Percentiles rank a stretch among this genome's conserved stretches.
phyloP scores from a whole-genome alignment of 1,140 invertebrate species.

The Neotoxoptera formosana region DNA sequence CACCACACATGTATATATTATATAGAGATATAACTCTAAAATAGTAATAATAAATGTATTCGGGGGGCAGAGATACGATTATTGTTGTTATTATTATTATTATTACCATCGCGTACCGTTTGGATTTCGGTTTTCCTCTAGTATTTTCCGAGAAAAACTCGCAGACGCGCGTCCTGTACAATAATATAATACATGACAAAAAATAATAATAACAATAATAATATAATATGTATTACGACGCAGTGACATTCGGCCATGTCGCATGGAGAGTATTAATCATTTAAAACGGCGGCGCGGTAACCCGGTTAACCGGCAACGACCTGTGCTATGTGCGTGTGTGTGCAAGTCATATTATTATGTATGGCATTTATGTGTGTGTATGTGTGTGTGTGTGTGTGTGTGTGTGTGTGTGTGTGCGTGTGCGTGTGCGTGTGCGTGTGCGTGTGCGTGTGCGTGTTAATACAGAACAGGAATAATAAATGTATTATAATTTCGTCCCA shows the following conservation, averaged over 20 bases:
- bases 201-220: not conserved
- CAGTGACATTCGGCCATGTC: not conserved
- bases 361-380: not conserved
- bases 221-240: not conserved
- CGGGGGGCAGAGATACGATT: not conserved
- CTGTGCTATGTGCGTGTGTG: not conserved
- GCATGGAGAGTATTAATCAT: not conserved
- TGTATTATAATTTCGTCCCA: slow-evolving; percentile 38
- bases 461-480: slow-evolving; percentile 53
- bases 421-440: not conserved
- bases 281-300: not conserved
- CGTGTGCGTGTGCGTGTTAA: slow-evolving; percentile 17
- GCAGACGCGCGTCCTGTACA: not conserved
- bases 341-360: not conserved
- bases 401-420: not conserved
- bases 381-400: slow-evolving; percentile 10
- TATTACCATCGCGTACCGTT: not conserved
- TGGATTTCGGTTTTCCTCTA: not conserved
- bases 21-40: not conserved
- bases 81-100: no score
- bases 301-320: slow-evolving; percentile 26
- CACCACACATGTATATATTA: no score
- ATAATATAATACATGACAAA: not conserved
- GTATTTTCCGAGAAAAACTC: not conserved
- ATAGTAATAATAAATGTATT: not conserved